Evolutionary conservation across 2,888 invertebrate species (phyloP).

Genomic region (Cheilosia vernalis): DNA sequence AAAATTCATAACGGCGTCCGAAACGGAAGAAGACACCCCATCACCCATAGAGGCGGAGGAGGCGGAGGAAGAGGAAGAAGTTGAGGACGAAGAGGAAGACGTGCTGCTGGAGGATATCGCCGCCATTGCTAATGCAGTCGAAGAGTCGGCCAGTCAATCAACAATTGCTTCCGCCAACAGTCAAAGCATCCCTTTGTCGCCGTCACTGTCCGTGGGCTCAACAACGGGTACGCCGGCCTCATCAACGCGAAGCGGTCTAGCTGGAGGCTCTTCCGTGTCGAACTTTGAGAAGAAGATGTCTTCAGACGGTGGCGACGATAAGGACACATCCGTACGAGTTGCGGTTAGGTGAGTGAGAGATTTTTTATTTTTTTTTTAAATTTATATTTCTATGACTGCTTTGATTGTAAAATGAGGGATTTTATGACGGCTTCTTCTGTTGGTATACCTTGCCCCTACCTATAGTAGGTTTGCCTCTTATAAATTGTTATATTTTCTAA

Average conservation of each 20-base stretch:
- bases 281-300: conserved; percentile 72
- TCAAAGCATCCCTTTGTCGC: conserved; percentile 54
- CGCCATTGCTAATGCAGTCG: conserved; percentile 50
- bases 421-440: conserved; percentile 39
- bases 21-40: conserved; percentile 62
- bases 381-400: background rate
- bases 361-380: background rate
- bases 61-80: conserved; percentile 22
- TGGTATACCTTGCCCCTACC: background rate
- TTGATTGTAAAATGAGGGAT: background rate
- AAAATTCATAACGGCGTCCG: conserved; percentile 73
- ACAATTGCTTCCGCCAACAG: conserved; percentile 31
- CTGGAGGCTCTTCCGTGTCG: conserved; percentile 46
- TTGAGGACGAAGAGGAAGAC: conserved; percentile 8
- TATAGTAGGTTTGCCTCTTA: background rate
- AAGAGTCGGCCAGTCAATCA: conserved; percentile 43
- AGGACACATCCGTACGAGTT: conserved; percentile 72
- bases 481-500: background rate
- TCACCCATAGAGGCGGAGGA: conserved; percentile 60
- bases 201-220: conserved; percentile 58
- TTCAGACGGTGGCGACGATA: conserved; percentile 71
- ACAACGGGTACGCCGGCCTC: conserved; percentile 43
- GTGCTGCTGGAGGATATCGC: background rate
- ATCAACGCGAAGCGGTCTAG: conserved; percentile 42
- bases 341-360: conserved; percentile 62